Evolutionary conservation across 2,113 vertebrate genomes (phyloP).

Genomic region (Corydoras sp.): DNA sequence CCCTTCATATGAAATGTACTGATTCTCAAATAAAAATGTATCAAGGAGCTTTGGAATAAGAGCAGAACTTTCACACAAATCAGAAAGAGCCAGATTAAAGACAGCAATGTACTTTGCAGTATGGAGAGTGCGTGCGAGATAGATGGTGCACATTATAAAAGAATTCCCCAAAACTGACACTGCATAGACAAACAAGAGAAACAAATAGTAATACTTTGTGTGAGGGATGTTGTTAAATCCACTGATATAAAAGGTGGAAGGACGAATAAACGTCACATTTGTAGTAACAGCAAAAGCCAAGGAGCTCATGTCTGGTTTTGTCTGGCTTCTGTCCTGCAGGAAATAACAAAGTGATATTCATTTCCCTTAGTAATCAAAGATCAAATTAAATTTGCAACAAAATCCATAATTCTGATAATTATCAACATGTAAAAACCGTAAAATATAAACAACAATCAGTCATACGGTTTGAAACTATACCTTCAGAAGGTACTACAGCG

Average conservation of each 20-base stretch:
- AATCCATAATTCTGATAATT: neutral
- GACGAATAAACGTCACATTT: conserved; percentile 54
- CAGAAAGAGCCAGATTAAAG: conserved; percentile 60
- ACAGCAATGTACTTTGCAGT: conserved; percentile 63
- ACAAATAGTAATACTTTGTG: conserved; percentile 56
- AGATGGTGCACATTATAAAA: conserved; percentile 41
- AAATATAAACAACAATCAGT: neutral
- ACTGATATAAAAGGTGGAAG: conserved; percentile 55
- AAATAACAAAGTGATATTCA: neutral
- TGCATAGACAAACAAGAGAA: conserved; percentile 54
- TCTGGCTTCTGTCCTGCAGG: conserved; percentile 7
- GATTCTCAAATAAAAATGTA: conserved; percentile 55
- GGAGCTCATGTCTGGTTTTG: conserved; percentile 4
- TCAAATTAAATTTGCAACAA: neutral
- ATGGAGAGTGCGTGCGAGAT: conserved; percentile 40
- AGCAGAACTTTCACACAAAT: conserved; percentile 55
- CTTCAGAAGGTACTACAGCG: neutral
- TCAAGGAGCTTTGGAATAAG: conserved; percentile 62
- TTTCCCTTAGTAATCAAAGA: neutral
- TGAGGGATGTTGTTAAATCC: conserved; percentile 53
- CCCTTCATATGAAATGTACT: conserved; percentile 48
- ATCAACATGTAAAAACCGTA: neutral
- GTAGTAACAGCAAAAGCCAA: conserved; percentile 35
- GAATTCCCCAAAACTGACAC: conserved; percentile 46
- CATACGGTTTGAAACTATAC: conserved; percentile 9